These are phyloP conservation scores for Cettia cetti DNA, from an alignment of 2,113 vertebrate genomes.

Conservation along the genomic window DNA sequence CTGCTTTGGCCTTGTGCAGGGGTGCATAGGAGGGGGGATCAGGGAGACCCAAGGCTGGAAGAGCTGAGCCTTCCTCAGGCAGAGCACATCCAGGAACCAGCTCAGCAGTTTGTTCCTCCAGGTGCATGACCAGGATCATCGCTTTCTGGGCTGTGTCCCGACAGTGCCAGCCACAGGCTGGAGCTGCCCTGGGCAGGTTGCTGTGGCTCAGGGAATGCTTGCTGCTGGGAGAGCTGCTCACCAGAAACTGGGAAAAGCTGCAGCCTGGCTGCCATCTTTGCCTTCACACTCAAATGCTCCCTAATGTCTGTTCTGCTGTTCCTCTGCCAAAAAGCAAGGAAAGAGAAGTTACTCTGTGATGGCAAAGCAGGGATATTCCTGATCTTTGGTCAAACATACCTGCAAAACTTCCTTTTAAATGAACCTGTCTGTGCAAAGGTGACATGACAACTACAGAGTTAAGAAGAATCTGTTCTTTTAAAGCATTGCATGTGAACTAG, in stretches of 20 bases:
- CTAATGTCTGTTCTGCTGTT: background rate
- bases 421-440: rapidly evolving
- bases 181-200: background rate
- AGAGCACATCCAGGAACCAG: background rate
- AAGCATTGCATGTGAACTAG: background rate
- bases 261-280: background rate
- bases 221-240: background rate
- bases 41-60: background rate
- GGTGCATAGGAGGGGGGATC: background rate
- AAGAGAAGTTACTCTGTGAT: background rate
- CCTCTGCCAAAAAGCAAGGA: background rate
- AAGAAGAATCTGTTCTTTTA: background rate
- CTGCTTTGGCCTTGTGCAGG: background rate
- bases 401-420: background rate
- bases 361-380: background rate
- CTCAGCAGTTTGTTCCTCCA: background rate
- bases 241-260: background rate
- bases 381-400: background rate
- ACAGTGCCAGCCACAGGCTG: background rate
- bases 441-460: background rate
- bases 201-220: background rate
- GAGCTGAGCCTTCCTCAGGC: background rate
- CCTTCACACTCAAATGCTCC: background rate
- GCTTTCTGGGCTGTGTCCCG: background rate
- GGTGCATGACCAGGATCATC: background rate